Conservation (phyloP, 2,113 vertebrate species). For the Protomyctophum bolini region DNA sequence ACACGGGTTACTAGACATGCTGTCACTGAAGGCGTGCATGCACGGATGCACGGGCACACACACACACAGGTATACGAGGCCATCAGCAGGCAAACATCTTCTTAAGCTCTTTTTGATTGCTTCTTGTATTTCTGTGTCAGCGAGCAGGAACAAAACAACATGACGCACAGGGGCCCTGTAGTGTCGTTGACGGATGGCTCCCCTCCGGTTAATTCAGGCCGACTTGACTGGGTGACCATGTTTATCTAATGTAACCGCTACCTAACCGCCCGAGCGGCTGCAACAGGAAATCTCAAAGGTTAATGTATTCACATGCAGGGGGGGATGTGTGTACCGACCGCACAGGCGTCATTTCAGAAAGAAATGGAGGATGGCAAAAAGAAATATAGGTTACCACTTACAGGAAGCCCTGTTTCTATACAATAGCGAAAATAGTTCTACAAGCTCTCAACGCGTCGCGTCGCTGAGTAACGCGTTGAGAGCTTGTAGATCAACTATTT, state of each 20-base stretch:
- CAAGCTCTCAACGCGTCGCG: too few species aligned
- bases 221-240: neutral
- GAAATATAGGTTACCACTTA: too few species aligned
- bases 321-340: neutral
- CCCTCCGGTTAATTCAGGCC: neutral
- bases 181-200: neutral
- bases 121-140: neutral
- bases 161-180: neutral
- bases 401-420: too few species aligned
- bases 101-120: slow-evolving; percentile 15
- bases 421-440: too few species aligned
- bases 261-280: neutral
- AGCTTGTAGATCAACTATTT: too few species aligned
- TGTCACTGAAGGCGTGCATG: neutral
- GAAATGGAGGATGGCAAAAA: too few species aligned
- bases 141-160: neutral
- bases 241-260: neutral
- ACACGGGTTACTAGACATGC: too few species aligned
- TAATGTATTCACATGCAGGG: neutral
- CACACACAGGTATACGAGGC: neutral
- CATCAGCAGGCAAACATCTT: neutral
- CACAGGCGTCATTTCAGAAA: too few species aligned
- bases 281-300: neutral
- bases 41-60: neutral
- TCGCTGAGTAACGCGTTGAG: too few species aligned